Conservation (phyloP, 2,113 vertebrate genomes). For the Chaetura pelagica region DNA sequence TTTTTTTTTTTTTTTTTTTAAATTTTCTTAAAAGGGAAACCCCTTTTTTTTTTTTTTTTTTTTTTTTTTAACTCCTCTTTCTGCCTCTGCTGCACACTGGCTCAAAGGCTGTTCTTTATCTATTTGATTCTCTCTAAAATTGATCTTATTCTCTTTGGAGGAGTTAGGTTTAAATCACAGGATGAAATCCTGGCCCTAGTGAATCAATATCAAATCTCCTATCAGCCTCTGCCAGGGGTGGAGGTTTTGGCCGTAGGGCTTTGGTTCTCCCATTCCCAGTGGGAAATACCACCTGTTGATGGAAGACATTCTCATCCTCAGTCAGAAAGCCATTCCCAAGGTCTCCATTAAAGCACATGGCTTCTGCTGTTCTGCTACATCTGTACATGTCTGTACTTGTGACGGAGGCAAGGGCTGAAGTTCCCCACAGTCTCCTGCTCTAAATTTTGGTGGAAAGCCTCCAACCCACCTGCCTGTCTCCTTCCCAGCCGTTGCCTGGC, state of each 20-base stretch:
- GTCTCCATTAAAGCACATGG: neutral
- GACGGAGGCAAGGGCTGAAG: neutral
- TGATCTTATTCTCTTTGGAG: conserved; percentile 71
- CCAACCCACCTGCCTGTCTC: rapidly evolving
- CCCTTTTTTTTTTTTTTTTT: neutral
- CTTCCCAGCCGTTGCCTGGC: neutral
- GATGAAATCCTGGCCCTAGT: conserved; percentile 49
- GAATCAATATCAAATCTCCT: conserved; percentile 59
- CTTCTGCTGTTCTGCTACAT: neutral
- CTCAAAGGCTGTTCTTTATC: conserved; percentile 66
- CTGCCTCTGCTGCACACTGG: neutral
- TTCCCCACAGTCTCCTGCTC: neutral
- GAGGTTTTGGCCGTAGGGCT: neutral
- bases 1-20: neutral
- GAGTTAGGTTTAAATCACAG: conserved; percentile 67
- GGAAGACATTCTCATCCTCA: neutral
- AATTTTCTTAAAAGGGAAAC: no score
- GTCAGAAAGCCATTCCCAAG: neutral
- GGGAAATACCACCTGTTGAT: neutral
- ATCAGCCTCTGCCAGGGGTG: neutral
- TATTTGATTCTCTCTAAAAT: conserved; percentile 66
- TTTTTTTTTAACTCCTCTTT: neutral
- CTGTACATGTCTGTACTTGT: neutral
- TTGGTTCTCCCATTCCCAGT: neutral
- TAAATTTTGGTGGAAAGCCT: neutral